Evolutionary conservation across 2,797 vertebrate genomes (phyloP).

Genomic region (Mycteria americana): DNA sequence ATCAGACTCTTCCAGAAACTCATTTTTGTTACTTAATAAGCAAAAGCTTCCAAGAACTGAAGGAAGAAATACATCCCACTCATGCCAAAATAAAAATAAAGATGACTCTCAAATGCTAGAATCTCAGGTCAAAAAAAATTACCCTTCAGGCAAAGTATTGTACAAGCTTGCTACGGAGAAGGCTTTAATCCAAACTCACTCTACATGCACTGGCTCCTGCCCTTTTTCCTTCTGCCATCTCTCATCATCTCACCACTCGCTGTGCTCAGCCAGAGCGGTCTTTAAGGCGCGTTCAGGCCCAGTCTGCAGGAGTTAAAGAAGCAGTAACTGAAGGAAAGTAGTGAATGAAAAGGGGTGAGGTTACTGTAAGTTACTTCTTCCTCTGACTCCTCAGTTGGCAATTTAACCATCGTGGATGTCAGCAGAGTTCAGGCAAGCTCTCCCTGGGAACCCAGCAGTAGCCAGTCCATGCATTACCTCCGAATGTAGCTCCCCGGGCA

Average conservation of each 20-base stretch:
- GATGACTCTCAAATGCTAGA: neutral
- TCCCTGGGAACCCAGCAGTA: neutral
- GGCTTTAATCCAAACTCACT: neutral
- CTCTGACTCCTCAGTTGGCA: neutral
- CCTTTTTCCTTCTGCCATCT: neutral
- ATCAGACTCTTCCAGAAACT: neutral
- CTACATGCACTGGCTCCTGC: rapidly evolving
- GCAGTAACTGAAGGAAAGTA: neutral
- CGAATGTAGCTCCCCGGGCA: rapidly evolving
- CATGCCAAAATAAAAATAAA: neutral
- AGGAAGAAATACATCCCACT: neutral
- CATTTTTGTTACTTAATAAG: neutral
- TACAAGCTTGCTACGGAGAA: neutral
- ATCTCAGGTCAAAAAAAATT: neutral
- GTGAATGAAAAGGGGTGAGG: neutral
- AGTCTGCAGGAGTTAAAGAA: neutral
- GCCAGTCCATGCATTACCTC: rapidly evolving
- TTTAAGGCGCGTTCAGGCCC: rapidly evolving
- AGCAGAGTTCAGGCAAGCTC: neutral
- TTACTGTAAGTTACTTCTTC: neutral
- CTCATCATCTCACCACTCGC: neutral
- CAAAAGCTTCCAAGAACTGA: neutral
- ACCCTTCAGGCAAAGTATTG: neutral
- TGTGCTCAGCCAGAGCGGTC: neutral
- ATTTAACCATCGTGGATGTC: rapidly evolving